phyloP scores from a whole-genome alignment of 92 coral and sea anemone genomes.

The Epizoanthus rinbou region DNA sequence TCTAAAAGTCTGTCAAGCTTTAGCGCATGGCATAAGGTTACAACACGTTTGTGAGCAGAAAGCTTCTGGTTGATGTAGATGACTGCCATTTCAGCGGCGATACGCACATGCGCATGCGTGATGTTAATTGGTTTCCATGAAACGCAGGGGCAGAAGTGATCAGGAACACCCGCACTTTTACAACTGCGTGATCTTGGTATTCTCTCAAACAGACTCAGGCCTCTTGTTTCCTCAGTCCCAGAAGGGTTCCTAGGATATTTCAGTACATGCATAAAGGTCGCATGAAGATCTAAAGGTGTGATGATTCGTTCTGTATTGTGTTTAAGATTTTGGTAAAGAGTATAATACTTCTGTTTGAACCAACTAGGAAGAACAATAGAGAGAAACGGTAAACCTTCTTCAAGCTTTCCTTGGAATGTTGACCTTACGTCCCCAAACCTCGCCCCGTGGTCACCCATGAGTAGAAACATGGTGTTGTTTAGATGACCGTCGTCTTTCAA shows the following conservation, averaged over 20 bases:
- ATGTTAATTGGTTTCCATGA: conserved; percentile 50
- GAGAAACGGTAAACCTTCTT: conserved; percentile 76
- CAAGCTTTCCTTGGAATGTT: conserved; percentile 79
- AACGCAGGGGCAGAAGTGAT: conserved; percentile 74
- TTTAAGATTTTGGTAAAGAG: conserved; percentile 53
- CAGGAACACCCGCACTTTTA: conserved; percentile 65
- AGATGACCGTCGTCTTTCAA: conserved; percentile 52
- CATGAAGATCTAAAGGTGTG: conserved; percentile 72
- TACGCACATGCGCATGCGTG: conserved; percentile 50
- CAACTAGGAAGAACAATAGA: conserved; percentile 61
- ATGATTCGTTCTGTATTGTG: conserved; percentile 58
- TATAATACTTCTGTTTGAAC: conserved; percentile 46
- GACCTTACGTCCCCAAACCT: conserved; percentile 68
- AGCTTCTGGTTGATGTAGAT: conserved; percentile 57
- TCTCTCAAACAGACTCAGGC: conserved; percentile 57
- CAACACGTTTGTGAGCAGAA: conserved; percentile 33
- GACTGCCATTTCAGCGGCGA: conserved; percentile 51
- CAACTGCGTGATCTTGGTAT: conserved; percentile 59
- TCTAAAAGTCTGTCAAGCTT: conserved; percentile 45
- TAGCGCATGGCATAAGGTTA: conserved; percentile 46
- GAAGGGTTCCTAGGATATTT: conserved; percentile 67
- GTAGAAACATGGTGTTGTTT: conserved; percentile 67
- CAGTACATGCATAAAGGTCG: conserved; percentile 73
- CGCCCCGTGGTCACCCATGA: conserved; percentile 83
- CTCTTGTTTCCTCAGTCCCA: conserved; percentile 37